Conservation (phyloP, 2,113 vertebrate genomes). For the Pomatostomus ruficeps region DNA sequence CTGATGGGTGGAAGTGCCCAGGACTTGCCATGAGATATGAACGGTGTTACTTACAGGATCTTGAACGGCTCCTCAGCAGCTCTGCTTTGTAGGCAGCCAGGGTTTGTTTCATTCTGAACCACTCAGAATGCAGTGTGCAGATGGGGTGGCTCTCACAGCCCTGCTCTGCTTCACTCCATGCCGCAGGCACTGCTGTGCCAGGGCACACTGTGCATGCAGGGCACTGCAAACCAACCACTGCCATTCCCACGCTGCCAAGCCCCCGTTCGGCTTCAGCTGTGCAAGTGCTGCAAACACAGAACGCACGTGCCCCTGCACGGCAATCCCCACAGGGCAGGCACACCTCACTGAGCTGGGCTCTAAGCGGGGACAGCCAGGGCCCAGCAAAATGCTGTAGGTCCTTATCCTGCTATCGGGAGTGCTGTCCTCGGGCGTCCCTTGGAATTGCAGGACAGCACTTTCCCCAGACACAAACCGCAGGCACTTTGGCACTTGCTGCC, state of each 20-base stretch:
- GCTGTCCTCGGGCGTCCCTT: not conserved
- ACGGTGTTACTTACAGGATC: not conserved
- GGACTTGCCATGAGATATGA: not conserved
- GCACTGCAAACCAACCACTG: not conserved
- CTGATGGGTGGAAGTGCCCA: not conserved
- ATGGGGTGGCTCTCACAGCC: not conserved
- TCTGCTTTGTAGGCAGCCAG: not conserved
- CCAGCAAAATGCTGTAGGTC: not conserved
- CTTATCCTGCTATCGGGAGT: not conserved
- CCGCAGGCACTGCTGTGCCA: not conserved
- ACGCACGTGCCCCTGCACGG: too few relatives aligned
- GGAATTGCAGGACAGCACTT: not conserved
- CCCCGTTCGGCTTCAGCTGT: not conserved
- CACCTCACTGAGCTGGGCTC: not conserved
- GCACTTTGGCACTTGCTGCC: not conserved
- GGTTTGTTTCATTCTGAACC: not conserved
- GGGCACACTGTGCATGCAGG: not conserved
- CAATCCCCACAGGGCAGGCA: not conserved
- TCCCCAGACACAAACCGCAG: not conserved
- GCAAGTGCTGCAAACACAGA: not conserved
- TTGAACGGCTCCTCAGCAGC: not conserved
- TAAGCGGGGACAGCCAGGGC: not conserved
- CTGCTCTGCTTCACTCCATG: not conserved
- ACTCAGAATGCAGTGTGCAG: not conserved
- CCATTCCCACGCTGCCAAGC: not conserved